These are phyloP conservation scores for Microctonus hyperodae DNA, from an alignment of 2,888 invertebrate genomes.

Conservation along the genomic window DNA sequence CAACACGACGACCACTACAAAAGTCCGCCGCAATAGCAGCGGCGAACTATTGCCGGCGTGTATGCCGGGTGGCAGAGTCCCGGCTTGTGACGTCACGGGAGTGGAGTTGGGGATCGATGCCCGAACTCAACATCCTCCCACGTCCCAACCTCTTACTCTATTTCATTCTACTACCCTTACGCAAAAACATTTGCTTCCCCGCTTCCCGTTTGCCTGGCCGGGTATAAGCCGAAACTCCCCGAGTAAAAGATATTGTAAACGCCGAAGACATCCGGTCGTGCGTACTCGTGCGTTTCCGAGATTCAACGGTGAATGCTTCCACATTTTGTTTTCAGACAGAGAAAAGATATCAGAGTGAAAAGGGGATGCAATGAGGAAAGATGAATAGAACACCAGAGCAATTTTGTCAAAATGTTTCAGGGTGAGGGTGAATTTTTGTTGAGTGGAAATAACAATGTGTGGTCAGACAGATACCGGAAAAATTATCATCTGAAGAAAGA, in stretches of 20 bases:
- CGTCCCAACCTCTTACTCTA: slow-evolving; percentile 39
- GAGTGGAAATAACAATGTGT: slow-evolving; percentile 12
- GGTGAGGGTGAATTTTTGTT: neutral
- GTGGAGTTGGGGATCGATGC: slow-evolving; percentile 60
- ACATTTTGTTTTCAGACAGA: slow-evolving; percentile 5
- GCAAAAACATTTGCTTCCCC: slow-evolving; percentile 54
- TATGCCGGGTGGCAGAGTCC: slow-evolving; percentile 48
- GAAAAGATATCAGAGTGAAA: neutral
- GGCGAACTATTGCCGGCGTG: slow-evolving; percentile 44
- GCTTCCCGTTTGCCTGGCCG: slow-evolving; percentile 6
- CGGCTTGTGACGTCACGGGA: slow-evolving; percentile 60
- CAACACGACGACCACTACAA: slow-evolving; percentile 36
- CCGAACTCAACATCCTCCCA: slow-evolving; percentile 47
- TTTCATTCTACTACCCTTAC: slow-evolving; percentile 47
- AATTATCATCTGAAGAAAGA: neutral
- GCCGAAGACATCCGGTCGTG: slow-evolving; percentile 11
- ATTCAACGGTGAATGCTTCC: slow-evolving; percentile 6
- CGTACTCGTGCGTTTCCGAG: slow-evolving; percentile 8
- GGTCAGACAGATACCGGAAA: neutral
- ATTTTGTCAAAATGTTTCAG: neutral
- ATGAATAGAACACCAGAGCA: slow-evolving; percentile 11
- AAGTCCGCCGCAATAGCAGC: slow-evolving; percentile 36
- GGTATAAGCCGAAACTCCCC: slow-evolving; percentile 11
- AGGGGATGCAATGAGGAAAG: neutral
- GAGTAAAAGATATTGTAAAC: slow-evolving; percentile 11